Evolutionary conservation across 2,113 vertebrate species (phyloP).

Genomic region (Jacana jacana): DNA sequence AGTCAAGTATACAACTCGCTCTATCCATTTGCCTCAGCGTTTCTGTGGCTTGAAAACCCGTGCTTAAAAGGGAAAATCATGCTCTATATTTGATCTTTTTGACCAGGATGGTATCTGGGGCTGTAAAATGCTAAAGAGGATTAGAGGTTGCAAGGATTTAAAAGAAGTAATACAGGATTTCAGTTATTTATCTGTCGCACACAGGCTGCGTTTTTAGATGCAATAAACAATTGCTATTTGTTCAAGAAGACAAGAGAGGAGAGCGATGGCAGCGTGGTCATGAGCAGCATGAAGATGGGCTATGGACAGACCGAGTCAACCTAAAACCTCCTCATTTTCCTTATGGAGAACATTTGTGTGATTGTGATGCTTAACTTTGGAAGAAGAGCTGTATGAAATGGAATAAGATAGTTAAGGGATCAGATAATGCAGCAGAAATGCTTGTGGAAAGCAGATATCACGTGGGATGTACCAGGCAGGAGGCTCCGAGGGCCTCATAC

Average conservation of each 20-base stretch:
- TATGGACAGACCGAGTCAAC: background rate
- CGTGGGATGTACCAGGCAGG: rapidly evolving
- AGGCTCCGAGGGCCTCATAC: rapidly evolving
- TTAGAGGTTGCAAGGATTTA: background rate
- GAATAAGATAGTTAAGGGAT: background rate
- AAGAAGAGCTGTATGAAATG: background rate
- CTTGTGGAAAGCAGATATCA: background rate
- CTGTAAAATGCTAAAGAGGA: background rate
- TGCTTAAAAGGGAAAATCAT: background rate
- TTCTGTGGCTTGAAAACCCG: background rate
- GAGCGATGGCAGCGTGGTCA: background rate
- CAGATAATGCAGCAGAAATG: background rate
- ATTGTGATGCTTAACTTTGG: background rate
- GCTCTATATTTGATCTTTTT: background rate
- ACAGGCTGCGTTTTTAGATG: background rate
- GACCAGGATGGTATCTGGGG: background rate
- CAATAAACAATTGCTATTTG: background rate
- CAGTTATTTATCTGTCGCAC: background rate
- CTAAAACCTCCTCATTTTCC: background rate
- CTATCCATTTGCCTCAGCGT: background rate
- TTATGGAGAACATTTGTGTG: background rate
- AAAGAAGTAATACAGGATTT: background rate
- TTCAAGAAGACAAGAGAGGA: background rate
- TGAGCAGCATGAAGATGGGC: background rate
- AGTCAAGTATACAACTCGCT: no score